phyloP scores from a whole-genome alignment of 2,113 vertebrate genomes.

The Ammodytes marinus region DNA sequence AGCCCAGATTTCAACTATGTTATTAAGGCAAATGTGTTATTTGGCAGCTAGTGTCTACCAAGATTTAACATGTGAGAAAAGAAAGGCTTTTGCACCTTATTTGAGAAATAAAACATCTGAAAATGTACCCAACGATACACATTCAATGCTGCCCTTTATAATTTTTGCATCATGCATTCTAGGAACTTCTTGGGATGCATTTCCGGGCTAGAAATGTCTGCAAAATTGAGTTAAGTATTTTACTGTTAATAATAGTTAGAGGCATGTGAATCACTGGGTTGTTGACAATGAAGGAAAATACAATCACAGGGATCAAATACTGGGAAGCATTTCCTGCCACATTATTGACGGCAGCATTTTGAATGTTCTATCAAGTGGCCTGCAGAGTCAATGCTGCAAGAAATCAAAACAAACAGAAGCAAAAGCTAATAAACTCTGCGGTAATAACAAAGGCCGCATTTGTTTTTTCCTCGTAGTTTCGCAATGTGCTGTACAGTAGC shows the following conservation, averaged over 20 bases:
- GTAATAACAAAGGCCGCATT: background rate
- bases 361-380: background rate
- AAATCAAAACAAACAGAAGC: conserved; percentile 1
- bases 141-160: background rate
- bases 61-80: background rate
- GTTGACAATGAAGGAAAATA: background rate
- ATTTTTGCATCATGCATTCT: background rate
- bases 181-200: background rate
- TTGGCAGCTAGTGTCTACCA: background rate
- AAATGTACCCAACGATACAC: background rate
- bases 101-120: too few relatives aligned
- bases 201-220: background rate
- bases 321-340: conserved; percentile 3
- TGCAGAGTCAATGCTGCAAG: background rate
- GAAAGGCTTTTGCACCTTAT: background rate
- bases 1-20: background rate
- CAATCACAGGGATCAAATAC: background rate
- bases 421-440: conserved; percentile 4
- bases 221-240: background rate
- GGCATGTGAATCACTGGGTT: background rate
- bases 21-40: background rate
- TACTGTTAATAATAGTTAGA: background rate
- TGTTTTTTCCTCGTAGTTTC: conserved; percentile 1
- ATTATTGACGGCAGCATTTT: background rate
- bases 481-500: too few relatives aligned